Evolutionary conservation across 2,888 invertebrate species (phyloP).

Genomic region (Thysanoteuthis rhombus): DNA sequence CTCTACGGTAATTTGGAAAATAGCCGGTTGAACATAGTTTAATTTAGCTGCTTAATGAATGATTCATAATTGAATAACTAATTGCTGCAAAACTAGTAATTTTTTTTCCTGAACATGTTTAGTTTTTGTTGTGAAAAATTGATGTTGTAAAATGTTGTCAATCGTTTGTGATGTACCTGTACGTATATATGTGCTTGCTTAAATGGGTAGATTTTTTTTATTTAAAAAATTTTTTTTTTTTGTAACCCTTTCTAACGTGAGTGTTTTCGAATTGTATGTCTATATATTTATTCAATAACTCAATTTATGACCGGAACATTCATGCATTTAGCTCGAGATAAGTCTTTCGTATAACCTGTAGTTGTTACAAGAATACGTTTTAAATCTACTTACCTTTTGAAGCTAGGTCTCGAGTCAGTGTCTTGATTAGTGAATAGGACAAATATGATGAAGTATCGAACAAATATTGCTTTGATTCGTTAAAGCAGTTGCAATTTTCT

Average conservation of each 20-base stretch:
- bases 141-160: background rate
- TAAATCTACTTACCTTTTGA: no score
- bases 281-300: background rate
- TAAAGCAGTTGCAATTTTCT: no score
- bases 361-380: no score
- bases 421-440: no score
- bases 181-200: background rate
- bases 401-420: no score
- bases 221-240: background rate
- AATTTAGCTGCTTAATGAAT: background rate
- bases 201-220: background rate
- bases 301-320: no score
- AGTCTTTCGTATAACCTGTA: no score
- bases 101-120: background rate
- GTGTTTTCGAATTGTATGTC: no score
- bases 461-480: no score
- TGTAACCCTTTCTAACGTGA: no score
- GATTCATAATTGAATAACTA: background rate
- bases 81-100: background rate
- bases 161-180: conserved; percentile 36
- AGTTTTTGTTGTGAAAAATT: background rate
- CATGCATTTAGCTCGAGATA: no score
- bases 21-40: background rate
- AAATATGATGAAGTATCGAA: no score
- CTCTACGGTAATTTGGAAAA: background rate